Conservation (phyloP, 2,797 vertebrate genomes). For the Malurus leucopterus region DNA sequence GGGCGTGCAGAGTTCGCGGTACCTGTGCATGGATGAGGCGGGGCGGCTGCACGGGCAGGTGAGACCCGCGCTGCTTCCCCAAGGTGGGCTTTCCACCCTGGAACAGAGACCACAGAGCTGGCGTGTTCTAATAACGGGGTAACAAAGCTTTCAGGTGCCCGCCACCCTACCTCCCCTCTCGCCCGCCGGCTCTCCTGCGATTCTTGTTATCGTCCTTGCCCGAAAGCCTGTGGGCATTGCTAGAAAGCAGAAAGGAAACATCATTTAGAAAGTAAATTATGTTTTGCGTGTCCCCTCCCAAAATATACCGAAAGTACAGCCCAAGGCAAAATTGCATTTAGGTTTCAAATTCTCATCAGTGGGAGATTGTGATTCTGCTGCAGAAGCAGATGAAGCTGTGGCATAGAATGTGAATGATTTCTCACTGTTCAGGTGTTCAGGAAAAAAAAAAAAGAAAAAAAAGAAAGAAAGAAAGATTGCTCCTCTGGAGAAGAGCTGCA, state of each 20-base stretch:
- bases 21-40: constrained; percentile 85
- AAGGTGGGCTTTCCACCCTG: background rate
- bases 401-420: background rate
- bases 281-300: background rate
- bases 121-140: fast-evolving
- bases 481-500: constrained; percentile 72
- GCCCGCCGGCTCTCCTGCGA: background rate
- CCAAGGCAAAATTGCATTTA: fast-evolving
- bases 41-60: constrained; percentile 87
- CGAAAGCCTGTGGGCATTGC: background rate
- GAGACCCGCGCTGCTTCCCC: background rate
- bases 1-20: constrained; percentile 80
- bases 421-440: constrained; percentile 39
- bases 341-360: background rate
- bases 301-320: background rate
- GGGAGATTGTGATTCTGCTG: background rate
- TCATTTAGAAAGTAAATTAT: background rate
- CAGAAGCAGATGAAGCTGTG: background rate
- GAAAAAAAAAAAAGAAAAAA: background rate
- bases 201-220: background rate
- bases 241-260: background rate
- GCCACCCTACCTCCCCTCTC: too few species aligned
- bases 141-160: background rate
- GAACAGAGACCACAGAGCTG: background rate
- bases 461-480: constrained; percentile 4